Percentiles rank a stretch among this genome's conserved stretches.
Conservation (phyloP, 1,140 invertebrate species). For the Cotesia glomerata region DNA sequence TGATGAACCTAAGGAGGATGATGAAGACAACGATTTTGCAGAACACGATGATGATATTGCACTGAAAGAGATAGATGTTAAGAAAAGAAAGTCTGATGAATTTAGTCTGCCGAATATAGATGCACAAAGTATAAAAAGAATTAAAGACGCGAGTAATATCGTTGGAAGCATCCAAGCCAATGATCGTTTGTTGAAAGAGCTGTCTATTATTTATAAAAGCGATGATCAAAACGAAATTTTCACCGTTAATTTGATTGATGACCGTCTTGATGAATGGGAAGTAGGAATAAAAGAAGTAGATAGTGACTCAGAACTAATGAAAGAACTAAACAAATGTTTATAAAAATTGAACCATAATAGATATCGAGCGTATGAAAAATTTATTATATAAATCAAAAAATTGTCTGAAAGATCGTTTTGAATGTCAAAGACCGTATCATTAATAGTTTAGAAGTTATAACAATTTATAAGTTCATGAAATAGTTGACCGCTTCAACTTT, state of each 20-base stretch:
- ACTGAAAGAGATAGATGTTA: constrained; percentile 79
- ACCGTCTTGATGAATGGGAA: constrained; percentile 99
- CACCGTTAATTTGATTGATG: constrained; percentile 93
- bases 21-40: constrained; percentile 59
- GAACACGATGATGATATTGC: constrained; percentile 91
- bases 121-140: constrained; percentile 88
- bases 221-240: constrained; percentile 95
- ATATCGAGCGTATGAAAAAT: too few species aligned
- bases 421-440: too few species aligned
- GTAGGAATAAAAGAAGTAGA: constrained; percentile 95
- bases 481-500: too few species aligned
- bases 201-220: constrained; percentile 96
- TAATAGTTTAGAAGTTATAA: too few species aligned
- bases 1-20: constrained; percentile 71
- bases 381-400: too few species aligned
- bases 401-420: too few species aligned
- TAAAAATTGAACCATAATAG: too few species aligned
- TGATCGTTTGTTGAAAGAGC: constrained; percentile 98
- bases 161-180: constrained; percentile 85
- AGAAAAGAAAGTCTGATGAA: constrained; percentile 64
- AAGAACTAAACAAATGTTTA: constrained; percentile 93
- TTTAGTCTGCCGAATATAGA: constrained; percentile 87
- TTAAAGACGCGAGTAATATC: constrained; percentile 52
- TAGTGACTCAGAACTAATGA: constrained; percentile 94
- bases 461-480: too few species aligned